A percentile compares a stretch with the other conserved stretches of the same genome.
Evolutionary conservation across 2,797 vertebrate genomes (phyloP).

Genomic region (Ataeniobius toweri): DNA sequence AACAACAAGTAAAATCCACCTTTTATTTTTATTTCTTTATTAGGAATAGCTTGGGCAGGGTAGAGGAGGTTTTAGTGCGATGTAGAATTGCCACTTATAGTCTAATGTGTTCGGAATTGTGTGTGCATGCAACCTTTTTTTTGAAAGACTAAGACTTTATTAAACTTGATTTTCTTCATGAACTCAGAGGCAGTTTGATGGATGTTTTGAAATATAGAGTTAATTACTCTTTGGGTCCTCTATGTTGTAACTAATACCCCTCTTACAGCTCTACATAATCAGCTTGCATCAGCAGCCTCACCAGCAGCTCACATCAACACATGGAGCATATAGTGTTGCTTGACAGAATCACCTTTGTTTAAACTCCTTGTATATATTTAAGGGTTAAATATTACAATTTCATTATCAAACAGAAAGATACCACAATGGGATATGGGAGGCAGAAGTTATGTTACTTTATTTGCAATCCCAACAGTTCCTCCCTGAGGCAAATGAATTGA

Average conservation of each 20-base stretch:
- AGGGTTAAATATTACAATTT: conserved; percentile 19
- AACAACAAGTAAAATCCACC: too few relatives aligned
- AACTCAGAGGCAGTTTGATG: not conserved
- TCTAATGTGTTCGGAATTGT: too few relatives aligned
- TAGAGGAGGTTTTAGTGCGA: too few relatives aligned
- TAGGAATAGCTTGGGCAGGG: too few relatives aligned
- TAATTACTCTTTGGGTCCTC: conserved; percentile 4
- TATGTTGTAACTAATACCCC: not conserved
- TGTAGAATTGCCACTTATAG: too few relatives aligned
- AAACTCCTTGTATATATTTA: conserved; percentile 19
- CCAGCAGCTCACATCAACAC: conserved; percentile 9
- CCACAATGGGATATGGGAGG: not conserved
- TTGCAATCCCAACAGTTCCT: conserved; percentile 34
- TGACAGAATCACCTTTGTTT: not conserved
- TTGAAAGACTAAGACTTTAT: not conserved
- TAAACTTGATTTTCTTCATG: not conserved
- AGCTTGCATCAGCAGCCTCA: conserved; percentile 11
- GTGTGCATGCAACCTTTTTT: too few relatives aligned
- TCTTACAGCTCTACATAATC: conserved; percentile 3
- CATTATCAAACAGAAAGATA: conserved; percentile 7
- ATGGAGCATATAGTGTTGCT: not conserved
- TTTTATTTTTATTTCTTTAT: too few relatives aligned
- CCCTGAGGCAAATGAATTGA: conserved; percentile 45
- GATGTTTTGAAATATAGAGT: not conserved
- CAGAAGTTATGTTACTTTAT: conserved; percentile 34